phyloP scores from a whole-genome alignment of 2,888 invertebrate species.

The Idaea biselata region DNA sequence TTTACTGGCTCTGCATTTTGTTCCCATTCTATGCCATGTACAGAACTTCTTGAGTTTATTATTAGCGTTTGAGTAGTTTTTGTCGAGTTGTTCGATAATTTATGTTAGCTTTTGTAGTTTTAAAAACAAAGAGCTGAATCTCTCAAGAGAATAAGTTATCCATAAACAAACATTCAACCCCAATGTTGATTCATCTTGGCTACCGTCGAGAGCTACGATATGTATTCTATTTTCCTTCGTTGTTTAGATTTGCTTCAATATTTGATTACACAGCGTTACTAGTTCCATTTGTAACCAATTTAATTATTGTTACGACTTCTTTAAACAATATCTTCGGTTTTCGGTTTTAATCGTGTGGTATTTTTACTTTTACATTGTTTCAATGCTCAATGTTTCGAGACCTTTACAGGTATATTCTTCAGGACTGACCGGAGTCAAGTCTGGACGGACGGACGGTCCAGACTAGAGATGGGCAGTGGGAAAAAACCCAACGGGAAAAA shows the following conservation, averaged over 20 bases:
- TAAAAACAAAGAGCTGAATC: slow-evolving; percentile 12
- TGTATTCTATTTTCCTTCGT: slow-evolving; percentile 18
- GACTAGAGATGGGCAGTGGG: too few species aligned
- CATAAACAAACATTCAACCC: slow-evolving; percentile 26
- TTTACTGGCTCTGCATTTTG: not conserved
- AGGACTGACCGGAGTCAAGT: too few species aligned
- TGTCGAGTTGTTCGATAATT: not conserved
- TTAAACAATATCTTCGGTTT: slow-evolving; percentile 16
- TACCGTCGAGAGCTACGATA: slow-evolving; percentile 19
- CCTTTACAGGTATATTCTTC: too few species aligned
- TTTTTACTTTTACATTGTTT: too few species aligned
- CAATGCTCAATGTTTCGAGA: too few species aligned
- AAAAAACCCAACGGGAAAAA: too few species aligned
- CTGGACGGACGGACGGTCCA: too few species aligned
- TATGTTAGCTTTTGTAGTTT: slow-evolving; percentile 10
- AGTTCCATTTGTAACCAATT: slow-evolving; percentile 6
- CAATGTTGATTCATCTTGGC: slow-evolving; percentile 22
- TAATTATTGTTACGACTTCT: slow-evolving; percentile 10
- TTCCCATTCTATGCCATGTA: not conserved
- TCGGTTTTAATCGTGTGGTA: too few species aligned
- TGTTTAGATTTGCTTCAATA: slow-evolving; percentile 21
- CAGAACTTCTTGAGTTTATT: not conserved
- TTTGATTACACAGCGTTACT: slow-evolving; percentile 14
- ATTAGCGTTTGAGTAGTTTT: slow-evolving; percentile 1
- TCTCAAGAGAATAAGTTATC: slow-evolving; percentile 15